Percentiles rank a stretch among this genome's conserved stretches.
Evolutionary conservation across 2,113 vertebrate genomes (phyloP).

Genomic region (Pollachius pollachius): DNA sequence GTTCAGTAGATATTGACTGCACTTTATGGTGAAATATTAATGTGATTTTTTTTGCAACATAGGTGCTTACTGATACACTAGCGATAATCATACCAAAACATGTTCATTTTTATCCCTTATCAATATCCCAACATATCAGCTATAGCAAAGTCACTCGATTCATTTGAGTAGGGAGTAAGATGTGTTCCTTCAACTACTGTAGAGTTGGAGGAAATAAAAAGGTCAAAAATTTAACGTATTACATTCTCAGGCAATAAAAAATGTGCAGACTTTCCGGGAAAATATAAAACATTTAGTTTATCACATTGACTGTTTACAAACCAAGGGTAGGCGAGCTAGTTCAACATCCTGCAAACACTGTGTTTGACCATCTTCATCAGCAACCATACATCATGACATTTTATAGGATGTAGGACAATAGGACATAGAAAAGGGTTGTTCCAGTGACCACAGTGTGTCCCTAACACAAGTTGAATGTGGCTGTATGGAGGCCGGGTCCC

Average conservation of each 20-base stretch:
- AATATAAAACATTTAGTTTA: not conserved
- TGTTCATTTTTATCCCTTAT: slow-evolving; percentile 31
- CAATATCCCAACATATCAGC: slow-evolving; percentile 20
- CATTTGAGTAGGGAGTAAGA: slow-evolving; percentile 57
- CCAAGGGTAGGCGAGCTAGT: not conserved
- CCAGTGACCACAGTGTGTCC: not conserved
- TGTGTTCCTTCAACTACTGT: slow-evolving; percentile 32
- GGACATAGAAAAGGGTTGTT: not conserved
- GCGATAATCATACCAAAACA: slow-evolving; percentile 56
- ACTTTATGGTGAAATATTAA: slow-evolving; percentile 58
- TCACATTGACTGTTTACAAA: not conserved
- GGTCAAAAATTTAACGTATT: not conserved
- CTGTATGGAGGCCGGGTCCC: not conserved
- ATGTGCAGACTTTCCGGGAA: slow-evolving; percentile 50
- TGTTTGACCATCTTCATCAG: not conserved
- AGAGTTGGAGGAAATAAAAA: not conserved
- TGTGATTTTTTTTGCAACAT: slow-evolving; percentile 31
- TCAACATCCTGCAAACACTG: not conserved
- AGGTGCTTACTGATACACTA: slow-evolving; percentile 55
- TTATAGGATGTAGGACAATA: not conserved
- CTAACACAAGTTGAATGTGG: slow-evolving; percentile 1
- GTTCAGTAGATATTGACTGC: slow-evolving; percentile 43
- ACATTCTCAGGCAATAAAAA: not conserved
- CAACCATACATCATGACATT: too few species aligned
- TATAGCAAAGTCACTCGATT: slow-evolving; percentile 25